Conservation (phyloP, 1,140 invertebrate species). For the Drosophila ficusphila region DNA sequence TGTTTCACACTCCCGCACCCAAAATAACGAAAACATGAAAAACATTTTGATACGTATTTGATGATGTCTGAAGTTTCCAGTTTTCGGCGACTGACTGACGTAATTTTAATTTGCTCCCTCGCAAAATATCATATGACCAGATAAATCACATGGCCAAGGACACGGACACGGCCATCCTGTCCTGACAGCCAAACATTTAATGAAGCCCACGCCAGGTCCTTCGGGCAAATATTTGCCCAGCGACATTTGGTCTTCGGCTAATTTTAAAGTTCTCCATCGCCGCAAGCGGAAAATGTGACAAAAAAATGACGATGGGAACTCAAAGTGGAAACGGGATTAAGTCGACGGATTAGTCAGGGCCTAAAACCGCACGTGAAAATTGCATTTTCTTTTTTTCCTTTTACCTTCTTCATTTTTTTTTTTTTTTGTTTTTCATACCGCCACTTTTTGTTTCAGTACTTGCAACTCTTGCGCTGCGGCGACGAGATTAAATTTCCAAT, state of each 20-base stretch:
- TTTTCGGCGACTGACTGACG: constrained; percentile 45
- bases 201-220: constrained; percentile 40
- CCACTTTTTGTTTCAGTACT: not conserved
- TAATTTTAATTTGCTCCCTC: constrained; percentile 49
- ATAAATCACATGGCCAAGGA: constrained; percentile 59
- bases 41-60: constrained; percentile 19
- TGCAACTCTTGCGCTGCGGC: constrained; percentile 12
- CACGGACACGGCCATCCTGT: constrained; percentile 14
- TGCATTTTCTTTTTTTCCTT: constrained; percentile 24
- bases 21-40: not conserved
- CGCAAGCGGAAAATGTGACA: not conserved
- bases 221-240: constrained; percentile 39
- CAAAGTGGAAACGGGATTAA: constrained; percentile 21
- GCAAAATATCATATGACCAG: constrained; percentile 59
- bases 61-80: constrained; percentile 51
- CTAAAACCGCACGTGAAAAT: constrained; percentile 31
- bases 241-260: constrained; percentile 33
- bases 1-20: not conserved
- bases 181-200: constrained; percentile 28
- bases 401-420: not conserved
- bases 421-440: too few species aligned
- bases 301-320: constrained; percentile 5
- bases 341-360: constrained; percentile 9
- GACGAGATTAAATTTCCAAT: constrained; percentile 76
- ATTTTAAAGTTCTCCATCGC: constrained; percentile 46